These are phyloP conservation scores for Alcis repandata DNA, from an alignment of 2,888 invertebrate species.

Conservation along the genomic window DNA sequence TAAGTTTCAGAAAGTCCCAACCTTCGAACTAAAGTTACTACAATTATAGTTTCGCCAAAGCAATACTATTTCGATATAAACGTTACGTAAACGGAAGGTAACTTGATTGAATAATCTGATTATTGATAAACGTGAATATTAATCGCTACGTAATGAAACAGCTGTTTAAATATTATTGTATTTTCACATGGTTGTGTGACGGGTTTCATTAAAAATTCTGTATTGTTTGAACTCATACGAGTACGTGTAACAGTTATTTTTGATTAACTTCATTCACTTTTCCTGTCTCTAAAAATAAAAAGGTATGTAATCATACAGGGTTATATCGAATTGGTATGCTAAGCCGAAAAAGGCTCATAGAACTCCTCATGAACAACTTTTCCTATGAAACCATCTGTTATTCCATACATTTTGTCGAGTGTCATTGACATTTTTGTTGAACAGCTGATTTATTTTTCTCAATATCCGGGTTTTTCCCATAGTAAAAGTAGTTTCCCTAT, in stretches of 20 bases:
- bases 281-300: background rate
- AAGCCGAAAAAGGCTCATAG: no score
- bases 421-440: no score
- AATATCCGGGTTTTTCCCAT: no score
- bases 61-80: background rate
- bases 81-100: slow-evolving; percentile 23
- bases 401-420: no score
- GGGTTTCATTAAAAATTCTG: slow-evolving; percentile 9
- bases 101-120: slow-evolving; percentile 19
- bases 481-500: no score
- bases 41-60: background rate
- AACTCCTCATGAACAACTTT: no score
- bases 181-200: background rate
- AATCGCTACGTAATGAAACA: slow-evolving; percentile 19
- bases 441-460: no score
- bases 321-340: no score
- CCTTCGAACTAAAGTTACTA: background rate
- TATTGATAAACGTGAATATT: slow-evolving; percentile 18
- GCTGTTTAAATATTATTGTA: slow-evolving; percentile 29
- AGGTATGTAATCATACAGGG: no score
- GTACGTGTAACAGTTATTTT: background rate
- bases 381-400: no score
- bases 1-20: background rate
- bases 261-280: background rate
- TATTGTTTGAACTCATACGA: background rate